These are phyloP conservation scores for Pelobates fuscus DNA, from an alignment of 2,113 vertebrate species.

Conservation along the genomic window DNA sequence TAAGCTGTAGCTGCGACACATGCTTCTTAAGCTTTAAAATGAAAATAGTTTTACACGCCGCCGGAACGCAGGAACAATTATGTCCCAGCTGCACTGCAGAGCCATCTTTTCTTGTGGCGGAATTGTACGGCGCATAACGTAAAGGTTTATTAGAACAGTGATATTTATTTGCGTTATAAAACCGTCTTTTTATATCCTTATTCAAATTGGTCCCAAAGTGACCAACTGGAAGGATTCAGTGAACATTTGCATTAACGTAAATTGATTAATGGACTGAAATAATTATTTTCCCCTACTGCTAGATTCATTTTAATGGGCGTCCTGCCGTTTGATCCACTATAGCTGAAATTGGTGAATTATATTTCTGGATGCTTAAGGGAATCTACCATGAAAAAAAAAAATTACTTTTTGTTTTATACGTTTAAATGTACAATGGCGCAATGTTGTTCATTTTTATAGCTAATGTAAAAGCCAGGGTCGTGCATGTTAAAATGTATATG, in stretches of 20 bases:
- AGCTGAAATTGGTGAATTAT: background rate
- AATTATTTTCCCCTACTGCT: background rate
- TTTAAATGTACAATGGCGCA: background rate
- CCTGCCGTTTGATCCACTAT: background rate
- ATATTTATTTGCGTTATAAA: conserved; percentile 4
- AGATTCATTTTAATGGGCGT: background rate
- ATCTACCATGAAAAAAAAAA: background rate
- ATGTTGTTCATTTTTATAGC: background rate
- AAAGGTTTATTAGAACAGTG: background rate
- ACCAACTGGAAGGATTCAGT: background rate
- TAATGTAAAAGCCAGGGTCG: background rate
- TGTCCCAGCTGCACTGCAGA: background rate
- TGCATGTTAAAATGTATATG: no score
- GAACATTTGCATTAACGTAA: background rate
- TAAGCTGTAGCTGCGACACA: background rate
- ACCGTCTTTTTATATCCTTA: background rate
- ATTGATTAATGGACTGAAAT: background rate
- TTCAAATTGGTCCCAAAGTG: background rate
- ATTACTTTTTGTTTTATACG: background rate
- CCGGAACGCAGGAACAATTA: background rate
- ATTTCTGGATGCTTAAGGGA: background rate
- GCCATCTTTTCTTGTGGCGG: background rate
- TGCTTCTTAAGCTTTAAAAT: background rate
- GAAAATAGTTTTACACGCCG: background rate
- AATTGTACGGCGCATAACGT: background rate